Conservation (phyloP, 1,140 invertebrate species). For the Zaprionus taronus region DNA sequence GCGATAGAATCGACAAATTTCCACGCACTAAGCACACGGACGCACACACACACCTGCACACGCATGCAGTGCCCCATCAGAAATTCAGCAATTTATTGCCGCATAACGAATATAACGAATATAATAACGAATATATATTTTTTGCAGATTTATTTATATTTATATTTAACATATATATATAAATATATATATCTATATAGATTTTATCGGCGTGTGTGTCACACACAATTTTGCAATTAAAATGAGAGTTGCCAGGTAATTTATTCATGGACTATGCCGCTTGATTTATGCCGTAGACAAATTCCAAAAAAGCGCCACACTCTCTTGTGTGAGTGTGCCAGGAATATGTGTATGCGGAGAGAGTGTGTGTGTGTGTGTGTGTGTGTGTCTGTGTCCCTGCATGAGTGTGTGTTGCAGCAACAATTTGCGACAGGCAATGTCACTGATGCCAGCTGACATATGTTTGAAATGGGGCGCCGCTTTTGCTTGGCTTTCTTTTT, state of each 20-base stretch:
- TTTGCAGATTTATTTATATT: background rate
- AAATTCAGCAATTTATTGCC: constrained; percentile 14
- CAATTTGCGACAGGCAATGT: constrained; percentile 8
- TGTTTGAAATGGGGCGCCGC: constrained; percentile 13
- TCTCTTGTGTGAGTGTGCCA: no score
- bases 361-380: no score
- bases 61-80: background rate
- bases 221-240: constrained; percentile 46
- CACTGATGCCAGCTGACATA: constrained; percentile 32
- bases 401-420: background rate
- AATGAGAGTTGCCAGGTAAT: constrained; percentile 21
- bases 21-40: background rate
- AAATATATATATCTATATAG: constrained; percentile 8
- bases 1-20: background rate
- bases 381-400: background rate
- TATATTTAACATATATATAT: background rate
- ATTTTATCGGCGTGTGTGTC: constrained; percentile 14
- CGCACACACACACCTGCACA: background rate
- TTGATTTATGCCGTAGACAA: constrained; percentile 45
- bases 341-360: no score
- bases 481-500: constrained; percentile 9
- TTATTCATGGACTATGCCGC: constrained; percentile 12
- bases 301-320: constrained; percentile 7
- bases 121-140: constrained; percentile 2
- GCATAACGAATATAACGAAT: background rate